Percentiles rank a stretch among this genome's conserved stretches.
Conservation (phyloP, 2,797 vertebrate genomes). For the Meda fulgida region DNA sequence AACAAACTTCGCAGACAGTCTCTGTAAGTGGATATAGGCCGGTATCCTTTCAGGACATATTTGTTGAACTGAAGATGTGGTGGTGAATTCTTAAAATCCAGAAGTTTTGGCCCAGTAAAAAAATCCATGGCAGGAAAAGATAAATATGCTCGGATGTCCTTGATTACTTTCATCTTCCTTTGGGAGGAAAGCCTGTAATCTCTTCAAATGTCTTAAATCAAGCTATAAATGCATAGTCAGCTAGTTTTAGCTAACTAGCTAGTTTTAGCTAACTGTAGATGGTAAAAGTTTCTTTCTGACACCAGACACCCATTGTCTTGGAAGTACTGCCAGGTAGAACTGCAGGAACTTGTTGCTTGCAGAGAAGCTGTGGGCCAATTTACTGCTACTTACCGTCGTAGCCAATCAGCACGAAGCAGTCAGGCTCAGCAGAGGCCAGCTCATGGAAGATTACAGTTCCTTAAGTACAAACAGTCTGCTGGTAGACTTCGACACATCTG, state of each 20-base stretch:
- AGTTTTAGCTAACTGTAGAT: background rate
- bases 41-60: slow-evolving; percentile 90
- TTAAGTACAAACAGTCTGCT: slow-evolving; percentile 10
- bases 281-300: background rate
- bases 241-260: background rate
- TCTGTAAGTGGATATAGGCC: slow-evolving; percentile 82
- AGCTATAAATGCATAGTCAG: background rate
- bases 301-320: slow-evolving; percentile 6
- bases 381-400: slow-evolving; percentile 26
- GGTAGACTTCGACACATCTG: slow-evolving; percentile 3
- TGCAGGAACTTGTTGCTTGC: slow-evolving; percentile 15
- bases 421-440: slow-evolving; percentile 24
- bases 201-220: background rate
- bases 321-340: background rate
- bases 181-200: background rate
- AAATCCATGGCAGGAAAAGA: slow-evolving; percentile 74
- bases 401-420: slow-evolving; percentile 37
- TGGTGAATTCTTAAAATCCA: slow-evolving; percentile 88
- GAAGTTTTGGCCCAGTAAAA: slow-evolving; percentile 80
- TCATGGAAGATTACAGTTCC: slow-evolving; percentile 38
- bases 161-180: background rate
- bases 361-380: slow-evolving; percentile 22
- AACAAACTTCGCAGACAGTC: slow-evolving; percentile 89
- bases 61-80: slow-evolving; percentile 91
- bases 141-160: background rate